phyloP scores from a whole-genome alignment of 2,888 invertebrate genomes.

The Theodoxus fluviatilis region DNA sequence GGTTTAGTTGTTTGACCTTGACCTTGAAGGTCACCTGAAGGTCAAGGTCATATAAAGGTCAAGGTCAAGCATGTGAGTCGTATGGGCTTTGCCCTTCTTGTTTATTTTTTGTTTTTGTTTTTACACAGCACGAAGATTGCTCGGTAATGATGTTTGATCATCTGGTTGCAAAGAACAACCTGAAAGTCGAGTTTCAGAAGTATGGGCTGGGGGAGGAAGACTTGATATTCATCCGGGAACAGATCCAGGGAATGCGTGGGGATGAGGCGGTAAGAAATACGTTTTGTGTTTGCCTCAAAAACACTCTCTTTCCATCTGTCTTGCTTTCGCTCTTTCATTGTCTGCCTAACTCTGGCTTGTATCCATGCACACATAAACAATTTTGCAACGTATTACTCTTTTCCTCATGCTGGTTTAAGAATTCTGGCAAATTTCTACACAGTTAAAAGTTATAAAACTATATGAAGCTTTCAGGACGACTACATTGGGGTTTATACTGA shows the following conservation, averaged over 20 bases:
- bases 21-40: too few species aligned
- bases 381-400: not conserved
- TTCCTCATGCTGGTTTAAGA: too few species aligned
- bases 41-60: too few species aligned
- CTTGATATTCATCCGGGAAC: conserved; percentile 67
- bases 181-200: conserved; percentile 54
- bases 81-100: too few species aligned
- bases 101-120: too few species aligned
- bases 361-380: not conserved
- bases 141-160: conserved; percentile 68
- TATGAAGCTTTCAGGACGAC: too few species aligned
- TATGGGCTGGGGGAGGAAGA: conserved; percentile 60
- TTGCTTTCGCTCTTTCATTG: not conserved
- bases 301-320: too few species aligned
- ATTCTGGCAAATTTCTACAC: too few species aligned
- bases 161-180: conserved; percentile 64
- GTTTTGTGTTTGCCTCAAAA: not conserved
- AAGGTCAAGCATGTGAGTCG: too few species aligned
- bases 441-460: too few species aligned
- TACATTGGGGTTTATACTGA: too few species aligned
- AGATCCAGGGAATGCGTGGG: conserved; percentile 58
- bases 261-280: not conserved
- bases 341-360: not conserved
- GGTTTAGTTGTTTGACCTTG: too few species aligned
- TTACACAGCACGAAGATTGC: conserved; percentile 69